Conservation (phyloP, 2,888 invertebrate genomes). For the Acleris literana region DNA sequence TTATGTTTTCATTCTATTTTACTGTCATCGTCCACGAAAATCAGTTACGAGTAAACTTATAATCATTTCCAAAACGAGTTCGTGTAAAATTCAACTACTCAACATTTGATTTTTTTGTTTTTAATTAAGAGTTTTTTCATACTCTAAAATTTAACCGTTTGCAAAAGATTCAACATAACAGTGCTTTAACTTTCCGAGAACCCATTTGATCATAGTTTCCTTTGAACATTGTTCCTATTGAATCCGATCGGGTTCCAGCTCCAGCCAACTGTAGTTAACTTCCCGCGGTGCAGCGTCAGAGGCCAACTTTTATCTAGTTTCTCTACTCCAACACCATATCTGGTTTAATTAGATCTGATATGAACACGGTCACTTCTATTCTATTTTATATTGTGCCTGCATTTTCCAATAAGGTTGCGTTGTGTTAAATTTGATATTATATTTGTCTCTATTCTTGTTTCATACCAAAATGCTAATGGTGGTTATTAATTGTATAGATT, state of each 20-base stretch:
- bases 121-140: too few species aligned
- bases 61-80: too few species aligned
- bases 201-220: not conserved
- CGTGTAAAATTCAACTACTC: too few species aligned
- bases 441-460: not conserved
- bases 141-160: too few species aligned
- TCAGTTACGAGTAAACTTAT: too few species aligned
- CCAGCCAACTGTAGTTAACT: slow-evolving; percentile 7
- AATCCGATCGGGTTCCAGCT: slow-evolving; percentile 5
- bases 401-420: not conserved
- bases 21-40: too few species aligned
- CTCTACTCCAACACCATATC: slow-evolving; percentile 14
- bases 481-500: too few species aligned
- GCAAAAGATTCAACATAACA: not conserved
- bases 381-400: not conserved
- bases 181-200: not conserved
- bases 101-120: too few species aligned
- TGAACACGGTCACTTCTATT: not conserved
- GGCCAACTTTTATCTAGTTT: slow-evolving; percentile 16
- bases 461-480: too few species aligned
- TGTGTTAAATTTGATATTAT: not conserved
- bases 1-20: too few species aligned
- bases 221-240: slow-evolving; percentile 2
- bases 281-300: not conserved
- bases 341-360: slow-evolving; percentile 10